These are phyloP conservation scores for Lophius piscatorius DNA, from an alignment of 2,113 vertebrate genomes.

Conservation along the genomic window DNA sequence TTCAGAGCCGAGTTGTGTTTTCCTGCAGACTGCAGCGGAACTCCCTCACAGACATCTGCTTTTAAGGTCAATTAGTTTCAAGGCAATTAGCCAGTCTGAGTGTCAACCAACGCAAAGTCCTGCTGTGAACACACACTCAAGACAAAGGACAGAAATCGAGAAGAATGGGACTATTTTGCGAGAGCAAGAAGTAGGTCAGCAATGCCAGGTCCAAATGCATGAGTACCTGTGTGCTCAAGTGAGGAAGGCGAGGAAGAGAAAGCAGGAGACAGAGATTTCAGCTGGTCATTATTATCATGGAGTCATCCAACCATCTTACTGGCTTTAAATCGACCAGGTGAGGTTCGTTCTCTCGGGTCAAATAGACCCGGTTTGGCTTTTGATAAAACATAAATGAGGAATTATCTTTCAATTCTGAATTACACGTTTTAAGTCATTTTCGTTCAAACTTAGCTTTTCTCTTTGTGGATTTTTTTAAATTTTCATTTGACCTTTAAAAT, in stretches of 20 bases:
- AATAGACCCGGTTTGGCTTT: no score
- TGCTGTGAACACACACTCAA: background rate
- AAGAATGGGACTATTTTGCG: slow-evolving; percentile 21
- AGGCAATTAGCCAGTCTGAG: slow-evolving; percentile 23
- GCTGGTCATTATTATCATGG: no score
- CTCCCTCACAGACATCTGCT: slow-evolving; percentile 5
- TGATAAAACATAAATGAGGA: no score
- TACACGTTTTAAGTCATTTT: no score
- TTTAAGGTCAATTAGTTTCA: slow-evolving; percentile 25
- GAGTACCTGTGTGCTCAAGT: background rate
- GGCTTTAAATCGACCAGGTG: no score
- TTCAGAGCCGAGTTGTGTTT: background rate
- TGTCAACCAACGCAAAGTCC: slow-evolving; percentile 8
- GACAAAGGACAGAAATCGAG: background rate
- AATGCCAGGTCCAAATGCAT: slow-evolving; percentile 9
- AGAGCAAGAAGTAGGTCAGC: slow-evolving; percentile 8
- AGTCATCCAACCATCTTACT: no score
- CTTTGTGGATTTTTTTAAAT: no score
- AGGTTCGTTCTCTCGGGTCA: no score
- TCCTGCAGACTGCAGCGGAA: background rate
- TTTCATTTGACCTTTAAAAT: no score
- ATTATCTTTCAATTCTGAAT: no score
- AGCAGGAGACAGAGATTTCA: background rate
- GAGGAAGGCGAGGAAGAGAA: background rate
- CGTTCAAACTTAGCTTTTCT: no score